These are phyloP conservation scores for Actinernus sp. DNA, from an alignment of 92 coral and sea anemone genomes.

Conservation along the genomic window DNA sequence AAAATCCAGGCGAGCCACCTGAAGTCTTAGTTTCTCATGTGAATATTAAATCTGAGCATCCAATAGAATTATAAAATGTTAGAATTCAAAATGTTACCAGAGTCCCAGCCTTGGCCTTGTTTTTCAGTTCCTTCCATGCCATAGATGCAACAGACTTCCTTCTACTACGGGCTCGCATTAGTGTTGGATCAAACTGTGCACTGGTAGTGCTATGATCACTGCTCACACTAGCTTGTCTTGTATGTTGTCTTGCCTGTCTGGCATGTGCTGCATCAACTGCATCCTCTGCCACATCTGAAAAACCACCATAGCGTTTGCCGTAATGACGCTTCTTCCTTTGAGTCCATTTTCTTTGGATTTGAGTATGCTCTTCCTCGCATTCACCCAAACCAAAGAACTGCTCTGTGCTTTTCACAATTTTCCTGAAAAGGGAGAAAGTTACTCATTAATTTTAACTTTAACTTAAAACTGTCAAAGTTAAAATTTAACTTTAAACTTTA, in stretches of 20 bases:
- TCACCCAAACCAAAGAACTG: slow-evolving; percentile 95
- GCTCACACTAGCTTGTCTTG: slow-evolving; percentile 27
- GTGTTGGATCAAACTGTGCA: slow-evolving; percentile 66
- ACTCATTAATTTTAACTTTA: background rate
- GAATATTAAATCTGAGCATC: too few relatives aligned
- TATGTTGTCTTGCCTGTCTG: slow-evolving; percentile 5
- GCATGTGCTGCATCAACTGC: slow-evolving; percentile 48
- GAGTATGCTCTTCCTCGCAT: slow-evolving; percentile 75
- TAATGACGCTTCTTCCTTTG: slow-evolving; percentile 86
- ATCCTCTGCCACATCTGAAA: slow-evolving; percentile 64
- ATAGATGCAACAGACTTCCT: slow-evolving; percentile 93
- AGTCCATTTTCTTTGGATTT: slow-evolving; percentile 85
- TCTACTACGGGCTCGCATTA: slow-evolving; percentile 83
- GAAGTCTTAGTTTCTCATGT: too few relatives aligned
- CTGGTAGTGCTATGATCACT: slow-evolving; percentile 72
- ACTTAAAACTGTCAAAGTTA: background rate
- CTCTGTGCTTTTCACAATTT: slow-evolving; percentile 92
- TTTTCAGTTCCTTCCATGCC: slow-evolving; percentile 93
- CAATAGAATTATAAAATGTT: too few relatives aligned
- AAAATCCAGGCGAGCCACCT: too few relatives aligned
- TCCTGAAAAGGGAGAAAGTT: slow-evolving; percentile 53
- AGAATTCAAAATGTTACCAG: too few relatives aligned
- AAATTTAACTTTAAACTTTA: too few relatives aligned
- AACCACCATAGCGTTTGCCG: slow-evolving; percentile 87
- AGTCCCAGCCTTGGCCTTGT: slow-evolving; percentile 33